Conservation (phyloP, 2,888 invertebrate species). For the Spisula subtruncata region DNA sequence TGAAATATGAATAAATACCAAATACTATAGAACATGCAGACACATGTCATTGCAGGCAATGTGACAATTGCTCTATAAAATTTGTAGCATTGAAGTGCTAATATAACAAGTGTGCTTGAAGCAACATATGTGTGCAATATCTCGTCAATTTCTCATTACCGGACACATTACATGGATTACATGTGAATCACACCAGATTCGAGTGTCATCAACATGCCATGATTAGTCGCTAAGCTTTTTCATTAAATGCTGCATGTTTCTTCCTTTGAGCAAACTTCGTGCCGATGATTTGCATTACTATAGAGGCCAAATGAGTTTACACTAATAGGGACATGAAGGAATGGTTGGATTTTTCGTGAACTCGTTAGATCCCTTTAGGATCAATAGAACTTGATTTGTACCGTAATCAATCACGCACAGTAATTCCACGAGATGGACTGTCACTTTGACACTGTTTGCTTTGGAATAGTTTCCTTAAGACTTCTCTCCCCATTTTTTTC, state of each 20-base stretch:
- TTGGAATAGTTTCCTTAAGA: background rate
- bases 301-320: slow-evolving; percentile 39
- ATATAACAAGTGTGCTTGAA: background rate
- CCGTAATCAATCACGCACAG: slow-evolving; percentile 33
- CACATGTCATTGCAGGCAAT: too few species aligned
- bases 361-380: slow-evolving; percentile 33
- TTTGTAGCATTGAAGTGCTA: too few species aligned
- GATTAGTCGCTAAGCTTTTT: slow-evolving; percentile 22
- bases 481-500: background rate
- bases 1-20: too few species aligned
- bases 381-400: slow-evolving; percentile 33
- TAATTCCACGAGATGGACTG: background rate
- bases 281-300: slow-evolving; percentile 42
- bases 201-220: slow-evolving; percentile 8
- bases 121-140: slow-evolving; percentile 26
- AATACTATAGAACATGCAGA: too few species aligned
- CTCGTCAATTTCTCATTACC: background rate
- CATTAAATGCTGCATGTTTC: slow-evolving; percentile 30
- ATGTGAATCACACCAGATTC: background rate
- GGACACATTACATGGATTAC: background rate
- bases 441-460: slow-evolving; percentile 7
- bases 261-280: slow-evolving; percentile 20
- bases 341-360: slow-evolving; percentile 30
- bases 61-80: too few species aligned
- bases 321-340: slow-evolving; percentile 30